Base-by-base conservation (phyloP, 2,797 vertebrate species). In the Alosa sapidissima region DNA sequence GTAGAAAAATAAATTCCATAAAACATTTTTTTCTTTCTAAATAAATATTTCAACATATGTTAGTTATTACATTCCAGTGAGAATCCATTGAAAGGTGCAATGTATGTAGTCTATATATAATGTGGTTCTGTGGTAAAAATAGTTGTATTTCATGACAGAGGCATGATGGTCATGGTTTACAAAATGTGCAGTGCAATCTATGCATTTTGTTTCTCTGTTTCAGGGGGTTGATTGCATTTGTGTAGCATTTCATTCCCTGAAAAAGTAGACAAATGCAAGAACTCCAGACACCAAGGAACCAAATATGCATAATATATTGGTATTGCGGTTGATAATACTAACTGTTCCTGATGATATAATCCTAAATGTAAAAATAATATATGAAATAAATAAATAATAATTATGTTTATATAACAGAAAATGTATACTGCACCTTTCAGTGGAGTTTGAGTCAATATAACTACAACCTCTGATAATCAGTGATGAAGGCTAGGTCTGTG, bases 1-100 rank as follows among this genome's bases (percentile, higher is more conserved):
- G 93, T 95, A 95, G 92, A 95, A 92, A 93, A 89, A 91, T 90
- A 90, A 88, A 83, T 82, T 91, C 91, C 91, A 78, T 47, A 78
- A 72, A 72, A 72, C 36, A 55, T 55, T 19, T 55, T 19, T 55
- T 90, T 72, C 90, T 89, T 90, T 91, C n/a, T 85, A 92, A 94
- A 93, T 94, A 92, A 92, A 93, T 90, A 90, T 90, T 86, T 88
- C 81, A 83, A 84, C 84, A 87, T 90, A 83, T 88, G 87, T 81
- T 78, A 28, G 14, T 88, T 83, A 81, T 87, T 90, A 89, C 90
- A 90, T 89, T 86, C 78, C 85, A 86, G 78, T 90, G 86, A 68
- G 86, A 91, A 58, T 78, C 72, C 72, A 78, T 47, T 78, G 14
- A 78, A 78, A 78, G 72, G 72, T 78, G 72, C 41, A 45, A 41